A percentile compares a stretch with the other conserved stretches of the same genome.
These are phyloP conservation scores for Ophonus ardosiacus DNA, from an alignment of 2,888 invertebrate species.

Conservation along the genomic window DNA sequence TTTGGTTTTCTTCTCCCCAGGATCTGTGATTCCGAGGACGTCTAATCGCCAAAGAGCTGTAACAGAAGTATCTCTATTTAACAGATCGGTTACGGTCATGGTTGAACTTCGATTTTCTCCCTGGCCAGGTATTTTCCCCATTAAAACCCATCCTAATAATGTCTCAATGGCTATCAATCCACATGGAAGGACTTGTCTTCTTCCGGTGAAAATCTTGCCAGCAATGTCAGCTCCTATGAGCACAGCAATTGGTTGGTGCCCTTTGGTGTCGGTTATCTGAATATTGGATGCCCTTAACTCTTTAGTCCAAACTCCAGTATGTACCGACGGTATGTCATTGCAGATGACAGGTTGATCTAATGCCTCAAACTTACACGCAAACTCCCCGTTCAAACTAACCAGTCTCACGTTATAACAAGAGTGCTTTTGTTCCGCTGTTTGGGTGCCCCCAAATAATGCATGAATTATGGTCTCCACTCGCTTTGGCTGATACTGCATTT, in stretches of 20 bases:
- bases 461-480: slow-evolving; percentile 57
- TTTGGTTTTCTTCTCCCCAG: slow-evolving; percentile 66
- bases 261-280: slow-evolving; percentile 35
- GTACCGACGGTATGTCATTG: slow-evolving; percentile 2
- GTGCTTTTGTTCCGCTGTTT: slow-evolving; percentile 27
- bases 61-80: slow-evolving; percentile 66
- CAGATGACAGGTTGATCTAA: slow-evolving; percentile 19
- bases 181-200: slow-evolving; percentile 47
- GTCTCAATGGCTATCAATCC: slow-evolving; percentile 69
- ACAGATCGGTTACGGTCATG: slow-evolving; percentile 45
- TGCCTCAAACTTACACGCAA: slow-evolving; percentile 34
- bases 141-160: slow-evolving; percentile 68
- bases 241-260: slow-evolving; percentile 25
- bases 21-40: slow-evolving; percentile 69
- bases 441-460: slow-evolving; percentile 23
- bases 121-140: slow-evolving; percentile 63
- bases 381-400: slow-evolving; percentile 15
- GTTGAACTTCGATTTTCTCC: slow-evolving; percentile 6
- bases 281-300: too few relatives aligned
- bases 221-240: slow-evolving; percentile 31
- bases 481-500: slow-evolving; percentile 65
- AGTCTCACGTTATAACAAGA: slow-evolving; percentile 10
- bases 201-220: slow-evolving; percentile 35
- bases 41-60: slow-evolving; percentile 70
- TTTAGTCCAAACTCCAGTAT: too few relatives aligned